Evolutionary conservation across 1,140 invertebrate genomes (phyloP), one percentile per base, ranked within the genome.

Genomic region (Pemphigus obesinymphae): DNA sequence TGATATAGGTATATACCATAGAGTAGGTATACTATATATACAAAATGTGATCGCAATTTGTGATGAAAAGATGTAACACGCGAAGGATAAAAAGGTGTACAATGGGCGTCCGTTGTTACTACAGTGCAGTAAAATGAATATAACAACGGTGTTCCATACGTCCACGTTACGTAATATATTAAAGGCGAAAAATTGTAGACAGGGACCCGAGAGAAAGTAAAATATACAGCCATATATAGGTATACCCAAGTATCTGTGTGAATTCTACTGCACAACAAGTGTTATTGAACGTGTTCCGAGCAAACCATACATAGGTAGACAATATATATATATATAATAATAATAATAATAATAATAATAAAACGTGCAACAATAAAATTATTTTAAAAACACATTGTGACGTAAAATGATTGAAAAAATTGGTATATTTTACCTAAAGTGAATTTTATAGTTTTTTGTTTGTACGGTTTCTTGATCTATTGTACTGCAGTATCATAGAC

Each of bases 131-230:
- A 26, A 70, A 70, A 70, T 15, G 5, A 45, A 70, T 45, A n/a
- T n/a, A 70, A 43, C 23, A 15, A 43, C 13, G 37, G 40, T 43
- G 31, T 37, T 66, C 40, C 11, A 6, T 23, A 43, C 66, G 31
- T 23, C 63, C 3, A 31, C 26, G 6, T 70, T 43, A 43, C 10
- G 13, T 70, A 45, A 45, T 45, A 5, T 45, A 66, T 66, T 66
- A 13, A 37, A 70, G 37, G 45, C 20, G 7, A 20, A 23, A 26
- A 43, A 70, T 45, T 70, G 17, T 70, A 45, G 68, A 70, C 37
- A 70, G 40, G 40, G 66, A 17, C 13, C 23, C 40, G n/a, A 45
- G 68, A 70, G 68, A 70, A 70, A 70, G 68, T 43, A n/a, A n/a
- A 15, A 13, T 13, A 2, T 45, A 40, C 1, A 34, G 7, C 8